These are phyloP conservation scores for Peromyscus leucopus DNA, from an alignment of 2,113 vertebrate genomes.

Conservation along the genomic window DNA sequence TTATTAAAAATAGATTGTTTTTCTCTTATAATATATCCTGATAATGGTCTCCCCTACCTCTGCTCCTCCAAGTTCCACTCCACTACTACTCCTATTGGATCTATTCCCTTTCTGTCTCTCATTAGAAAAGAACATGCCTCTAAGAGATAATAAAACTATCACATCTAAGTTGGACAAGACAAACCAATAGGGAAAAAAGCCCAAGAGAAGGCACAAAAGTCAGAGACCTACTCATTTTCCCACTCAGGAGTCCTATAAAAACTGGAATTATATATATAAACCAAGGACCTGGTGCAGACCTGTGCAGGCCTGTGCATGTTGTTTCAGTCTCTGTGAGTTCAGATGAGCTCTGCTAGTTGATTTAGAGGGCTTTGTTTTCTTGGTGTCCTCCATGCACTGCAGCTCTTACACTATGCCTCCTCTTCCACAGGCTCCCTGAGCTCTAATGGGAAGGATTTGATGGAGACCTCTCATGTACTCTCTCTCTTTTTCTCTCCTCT, in stretches of 20 bases:
- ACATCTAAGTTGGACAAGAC: background rate
- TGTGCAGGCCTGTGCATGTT: background rate
- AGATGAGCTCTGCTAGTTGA: background rate
- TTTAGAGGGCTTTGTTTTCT: background rate
- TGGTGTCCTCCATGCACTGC: background rate
- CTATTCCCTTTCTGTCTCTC: background rate
- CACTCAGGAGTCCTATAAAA: background rate
- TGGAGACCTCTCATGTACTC: background rate
- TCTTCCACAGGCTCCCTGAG: background rate
- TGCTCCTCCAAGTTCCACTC: background rate
- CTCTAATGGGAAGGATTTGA: background rate
- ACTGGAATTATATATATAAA: background rate
- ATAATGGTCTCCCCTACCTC: background rate
- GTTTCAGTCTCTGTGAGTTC: background rate
- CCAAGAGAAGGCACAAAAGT: background rate
- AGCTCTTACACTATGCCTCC: no score
- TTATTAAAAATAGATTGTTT: background rate
- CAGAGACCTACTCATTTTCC: background rate
- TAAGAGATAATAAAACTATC: background rate
- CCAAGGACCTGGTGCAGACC: background rate
- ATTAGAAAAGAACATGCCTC: background rate
- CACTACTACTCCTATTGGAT: background rate
- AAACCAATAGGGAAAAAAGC: background rate
- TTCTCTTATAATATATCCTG: background rate
- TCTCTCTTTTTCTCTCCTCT: background rate